phyloP scores from a whole-genome alignment of 2,888 invertebrate species.

The Gari tellinella region DNA sequence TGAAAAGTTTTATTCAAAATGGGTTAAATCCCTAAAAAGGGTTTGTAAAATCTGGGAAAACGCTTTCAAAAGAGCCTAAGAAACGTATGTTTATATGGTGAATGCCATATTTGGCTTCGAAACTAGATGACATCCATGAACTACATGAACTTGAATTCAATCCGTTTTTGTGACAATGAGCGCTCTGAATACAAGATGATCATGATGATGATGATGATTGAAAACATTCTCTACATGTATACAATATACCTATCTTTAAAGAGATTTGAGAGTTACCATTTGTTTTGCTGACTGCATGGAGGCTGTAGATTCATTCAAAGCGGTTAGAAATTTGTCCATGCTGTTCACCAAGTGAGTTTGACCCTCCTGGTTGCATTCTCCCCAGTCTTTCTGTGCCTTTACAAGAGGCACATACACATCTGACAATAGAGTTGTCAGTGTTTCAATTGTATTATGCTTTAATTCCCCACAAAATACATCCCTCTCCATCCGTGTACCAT shows the following conservation, averaged over 20 bases:
- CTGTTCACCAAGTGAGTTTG: constrained; percentile 78
- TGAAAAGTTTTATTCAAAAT: too few species aligned
- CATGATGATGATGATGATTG: too few species aligned
- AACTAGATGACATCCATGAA: too few species aligned
- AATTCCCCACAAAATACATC: constrained; percentile 84
- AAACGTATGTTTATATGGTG: too few species aligned
- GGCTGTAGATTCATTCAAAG: constrained; percentile 80
- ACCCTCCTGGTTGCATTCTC: constrained; percentile 81
- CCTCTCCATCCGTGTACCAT: constrained; percentile 78
- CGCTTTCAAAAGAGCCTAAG: too few species aligned
- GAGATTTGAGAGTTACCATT: constrained; percentile 69
- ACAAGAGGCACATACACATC: constrained; percentile 83
- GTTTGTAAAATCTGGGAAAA: too few species aligned
- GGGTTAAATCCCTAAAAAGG: too few species aligned
- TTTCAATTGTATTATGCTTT: constrained; percentile 82
- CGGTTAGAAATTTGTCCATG: constrained; percentile 81
- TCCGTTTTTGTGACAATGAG: too few species aligned
- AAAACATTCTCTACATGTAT: too few species aligned
- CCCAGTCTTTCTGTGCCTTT: constrained; percentile 82
- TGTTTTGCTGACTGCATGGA: constrained; percentile 79
- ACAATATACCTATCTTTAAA: neutral
- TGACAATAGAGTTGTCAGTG: constrained; percentile 78
- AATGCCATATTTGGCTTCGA: too few species aligned
- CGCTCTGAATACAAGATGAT: too few species aligned
- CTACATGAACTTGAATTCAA: too few species aligned